Percentiles rank a stretch among this genome's conserved stretches.
Conservation (phyloP, 2,797 vertebrate genomes). For the Euthynnus affinis region DNA sequence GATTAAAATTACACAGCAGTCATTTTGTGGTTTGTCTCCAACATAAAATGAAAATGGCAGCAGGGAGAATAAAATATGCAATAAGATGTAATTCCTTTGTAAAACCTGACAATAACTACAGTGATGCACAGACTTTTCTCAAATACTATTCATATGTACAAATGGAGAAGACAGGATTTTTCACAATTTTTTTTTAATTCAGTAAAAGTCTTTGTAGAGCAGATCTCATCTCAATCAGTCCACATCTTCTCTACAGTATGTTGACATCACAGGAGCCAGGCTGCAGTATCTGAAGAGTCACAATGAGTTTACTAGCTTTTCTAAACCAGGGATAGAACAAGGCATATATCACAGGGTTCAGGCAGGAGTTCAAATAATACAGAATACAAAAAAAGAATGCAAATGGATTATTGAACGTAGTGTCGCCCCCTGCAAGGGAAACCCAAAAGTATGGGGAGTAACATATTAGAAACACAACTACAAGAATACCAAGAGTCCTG, state of each 20-base stretch:
- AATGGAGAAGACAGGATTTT: too few species aligned
- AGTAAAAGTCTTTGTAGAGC: neutral
- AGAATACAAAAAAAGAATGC: accelerated
- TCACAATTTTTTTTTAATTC: too few species aligned
- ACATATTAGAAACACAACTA: slow-evolving; percentile 37
- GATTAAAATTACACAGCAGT: too few species aligned
- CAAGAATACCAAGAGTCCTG: slow-evolving; percentile 41
- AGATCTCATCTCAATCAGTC: neutral
- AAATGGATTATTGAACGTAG: neutral
- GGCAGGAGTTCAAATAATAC: slow-evolving; percentile 21
- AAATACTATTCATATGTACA: too few species aligned
- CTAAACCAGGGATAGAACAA: slow-evolving; percentile 54
- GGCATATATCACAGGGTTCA: slow-evolving; percentile 50
- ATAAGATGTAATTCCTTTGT: too few species aligned
- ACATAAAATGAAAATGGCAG: too few species aligned
- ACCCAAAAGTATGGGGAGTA: slow-evolving; percentile 31
- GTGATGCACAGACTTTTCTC: too few species aligned
- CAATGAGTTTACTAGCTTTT: slow-evolving; percentile 22
- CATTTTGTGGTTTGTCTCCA: too few species aligned
- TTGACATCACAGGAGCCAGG: slow-evolving; percentile 1
- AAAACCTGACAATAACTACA: too few species aligned
- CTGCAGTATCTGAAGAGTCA: slow-evolving; percentile 18
- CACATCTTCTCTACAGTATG: neutral
- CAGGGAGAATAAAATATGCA: too few species aligned
- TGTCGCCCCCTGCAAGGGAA: neutral